Percentiles rank a stretch among this genome's conserved stretches.
Conservation (phyloP, 2,888 invertebrate species). For the Drosophila gaucha region DNA sequence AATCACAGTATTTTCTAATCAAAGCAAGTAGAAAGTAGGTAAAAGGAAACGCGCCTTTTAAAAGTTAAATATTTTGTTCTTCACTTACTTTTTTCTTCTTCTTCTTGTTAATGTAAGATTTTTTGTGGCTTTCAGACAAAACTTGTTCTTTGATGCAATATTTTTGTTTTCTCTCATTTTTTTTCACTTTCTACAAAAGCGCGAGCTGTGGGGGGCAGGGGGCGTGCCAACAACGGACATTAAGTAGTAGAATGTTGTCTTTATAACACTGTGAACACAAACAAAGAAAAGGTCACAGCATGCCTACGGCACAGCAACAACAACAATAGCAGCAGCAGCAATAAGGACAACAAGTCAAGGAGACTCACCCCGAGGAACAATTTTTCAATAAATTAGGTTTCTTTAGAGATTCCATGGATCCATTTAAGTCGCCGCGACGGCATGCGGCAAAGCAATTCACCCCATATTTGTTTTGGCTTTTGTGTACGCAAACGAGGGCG, state of each 20-base stretch:
- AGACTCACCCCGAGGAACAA: slow-evolving; percentile 76
- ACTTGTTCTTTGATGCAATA: slow-evolving; percentile 72
- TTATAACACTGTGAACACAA: slow-evolving; percentile 78
- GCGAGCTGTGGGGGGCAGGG: slow-evolving; percentile 5
- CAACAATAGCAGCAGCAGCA: slow-evolving; percentile 28
- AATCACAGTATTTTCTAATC: slow-evolving; percentile 67
- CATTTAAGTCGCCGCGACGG: slow-evolving; percentile 49
- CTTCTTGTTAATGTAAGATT: slow-evolving; percentile 54
- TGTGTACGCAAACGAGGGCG: slow-evolving; percentile 66
- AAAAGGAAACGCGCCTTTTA: slow-evolving; percentile 59
- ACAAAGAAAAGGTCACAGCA: slow-evolving; percentile 73
- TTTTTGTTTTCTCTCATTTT: slow-evolving; percentile 14
- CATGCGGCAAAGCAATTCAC: slow-evolving; percentile 58
- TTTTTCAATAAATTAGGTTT: slow-evolving; percentile 84
- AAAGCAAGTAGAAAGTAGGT: slow-evolving; percentile 49
- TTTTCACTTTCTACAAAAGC: slow-evolving; percentile 25
- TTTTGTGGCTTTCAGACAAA: slow-evolving; percentile 64
- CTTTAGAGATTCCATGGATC: slow-evolving; percentile 78
- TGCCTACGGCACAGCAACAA: slow-evolving; percentile 61
- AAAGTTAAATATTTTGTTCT: slow-evolving; percentile 60
- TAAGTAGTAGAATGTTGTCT: slow-evolving; percentile 81
- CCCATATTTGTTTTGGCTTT: slow-evolving; percentile 74
- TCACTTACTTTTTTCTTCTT: slow-evolving; percentile 14
- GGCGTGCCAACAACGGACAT: slow-evolving; percentile 61
- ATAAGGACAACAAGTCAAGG: slow-evolving; percentile 48